phyloP scores from a whole-genome alignment of 2,113 vertebrate species.

The Scopus umbretta region DNA sequence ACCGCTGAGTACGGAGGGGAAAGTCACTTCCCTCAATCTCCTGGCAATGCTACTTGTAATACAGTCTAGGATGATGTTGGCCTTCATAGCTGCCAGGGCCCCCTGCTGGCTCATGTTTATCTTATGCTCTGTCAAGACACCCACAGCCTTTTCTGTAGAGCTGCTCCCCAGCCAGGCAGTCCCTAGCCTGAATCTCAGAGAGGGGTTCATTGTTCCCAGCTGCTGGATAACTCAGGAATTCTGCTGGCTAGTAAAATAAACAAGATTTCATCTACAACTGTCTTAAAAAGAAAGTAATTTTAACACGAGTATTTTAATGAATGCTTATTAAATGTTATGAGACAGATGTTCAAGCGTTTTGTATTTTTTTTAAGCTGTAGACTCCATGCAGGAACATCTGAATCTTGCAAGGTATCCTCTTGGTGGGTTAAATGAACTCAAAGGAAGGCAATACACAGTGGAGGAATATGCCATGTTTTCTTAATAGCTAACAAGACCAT shows the following conservation, averaged over 20 bases:
- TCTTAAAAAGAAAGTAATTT: not conserved
- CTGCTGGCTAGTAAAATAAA: not conserved
- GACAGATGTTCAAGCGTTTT: not conserved
- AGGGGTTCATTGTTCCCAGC: not conserved
- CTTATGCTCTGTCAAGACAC: not conserved
- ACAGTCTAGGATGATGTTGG: not conserved
- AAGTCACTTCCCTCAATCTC: not conserved
- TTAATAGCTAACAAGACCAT: not conserved
- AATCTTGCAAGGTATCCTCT: not conserved
- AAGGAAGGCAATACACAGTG: not conserved
- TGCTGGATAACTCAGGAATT: not conserved
- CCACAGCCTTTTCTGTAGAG: not conserved
- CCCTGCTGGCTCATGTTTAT: not conserved
- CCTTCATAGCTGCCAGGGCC: not conserved
- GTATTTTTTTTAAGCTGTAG: not conserved
- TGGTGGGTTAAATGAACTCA: not conserved
- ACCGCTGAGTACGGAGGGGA: not conserved
- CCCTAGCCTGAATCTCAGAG: not conserved
- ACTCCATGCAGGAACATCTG: not conserved
- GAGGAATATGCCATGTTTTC: not conserved
- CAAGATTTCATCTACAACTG: not conserved
- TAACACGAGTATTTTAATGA: not conserved
- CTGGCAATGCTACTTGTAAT: fast-evolving
- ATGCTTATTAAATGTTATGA: not conserved
- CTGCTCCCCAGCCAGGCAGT: not conserved